A percentile compares a stretch with the other conserved stretches of the same genome.
Evolutionary conservation across 2,113 vertebrate genomes (phyloP).

Genomic region (Tauraco erythrolophus): DNA sequence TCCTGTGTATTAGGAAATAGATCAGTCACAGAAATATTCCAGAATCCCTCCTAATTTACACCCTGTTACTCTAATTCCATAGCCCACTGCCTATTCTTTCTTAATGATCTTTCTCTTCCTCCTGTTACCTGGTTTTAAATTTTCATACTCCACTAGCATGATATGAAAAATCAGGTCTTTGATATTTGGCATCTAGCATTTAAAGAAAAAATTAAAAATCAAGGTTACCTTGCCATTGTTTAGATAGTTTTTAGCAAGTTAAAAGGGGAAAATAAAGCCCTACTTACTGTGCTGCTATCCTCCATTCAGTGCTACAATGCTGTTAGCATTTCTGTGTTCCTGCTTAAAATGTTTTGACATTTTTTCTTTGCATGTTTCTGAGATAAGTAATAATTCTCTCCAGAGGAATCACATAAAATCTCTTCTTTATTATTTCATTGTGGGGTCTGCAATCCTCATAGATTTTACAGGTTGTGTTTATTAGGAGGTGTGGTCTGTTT

Average conservation of each 20-base stretch:
- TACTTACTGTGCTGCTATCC: not conserved
- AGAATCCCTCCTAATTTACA: not conserved
- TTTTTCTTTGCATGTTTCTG: not conserved
- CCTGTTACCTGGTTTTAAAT: not conserved
- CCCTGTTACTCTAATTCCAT: not conserved
- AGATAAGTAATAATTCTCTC: not conserved
- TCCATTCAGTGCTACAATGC: not conserved
- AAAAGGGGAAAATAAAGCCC: rapidly evolving
- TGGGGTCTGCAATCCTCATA: not conserved
- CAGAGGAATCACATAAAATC: not conserved
- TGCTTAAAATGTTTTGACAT: not conserved
- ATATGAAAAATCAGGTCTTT: not conserved
- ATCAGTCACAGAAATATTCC: not conserved
- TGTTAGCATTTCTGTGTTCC: not conserved
- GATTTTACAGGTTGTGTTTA: not conserved
- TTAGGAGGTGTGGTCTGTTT: not conserved
- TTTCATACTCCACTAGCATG: not conserved
- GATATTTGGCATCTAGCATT: not conserved
- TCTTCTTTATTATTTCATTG: not conserved
- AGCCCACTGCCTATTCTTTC: not conserved
- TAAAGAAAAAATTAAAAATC: not conserved
- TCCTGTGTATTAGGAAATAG: not conserved
- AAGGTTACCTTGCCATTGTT: not conserved
- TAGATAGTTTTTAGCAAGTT: not conserved
- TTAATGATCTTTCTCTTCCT: not conserved